Conservation (phyloP, 2,113 vertebrate species). For the Ahaetulla prasina region DNA sequence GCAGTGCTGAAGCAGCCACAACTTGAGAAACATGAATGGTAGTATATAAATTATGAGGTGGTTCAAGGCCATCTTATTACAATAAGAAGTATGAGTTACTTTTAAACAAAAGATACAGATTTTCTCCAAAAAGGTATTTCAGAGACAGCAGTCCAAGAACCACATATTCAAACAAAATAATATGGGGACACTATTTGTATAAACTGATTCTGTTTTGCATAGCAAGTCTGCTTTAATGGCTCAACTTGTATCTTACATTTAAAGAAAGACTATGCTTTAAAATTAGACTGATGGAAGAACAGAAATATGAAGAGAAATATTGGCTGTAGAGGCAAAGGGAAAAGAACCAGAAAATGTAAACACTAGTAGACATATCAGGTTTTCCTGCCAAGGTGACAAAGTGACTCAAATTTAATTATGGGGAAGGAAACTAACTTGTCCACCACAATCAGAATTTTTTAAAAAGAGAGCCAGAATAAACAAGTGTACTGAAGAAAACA, state of each 20-base stretch:
- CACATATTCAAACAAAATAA: not conserved
- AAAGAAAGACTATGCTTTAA: not conserved
- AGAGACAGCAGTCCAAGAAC: not conserved
- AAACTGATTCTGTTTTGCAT: not conserved
- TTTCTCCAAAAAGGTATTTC: not conserved
- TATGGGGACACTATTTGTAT: too few relatives aligned
- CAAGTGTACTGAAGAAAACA: not conserved
- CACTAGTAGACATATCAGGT: not conserved
- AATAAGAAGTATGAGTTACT: not conserved
- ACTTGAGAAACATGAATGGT: not conserved
- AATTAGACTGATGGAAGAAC: not conserved
- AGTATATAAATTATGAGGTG: not conserved
- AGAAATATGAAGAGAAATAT: not conserved
- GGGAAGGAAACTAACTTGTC: not conserved
- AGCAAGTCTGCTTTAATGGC: not conserved
- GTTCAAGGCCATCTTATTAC: not conserved
- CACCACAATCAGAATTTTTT: not conserved
- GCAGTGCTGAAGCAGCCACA: not conserved
- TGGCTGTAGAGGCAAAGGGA: not conserved
- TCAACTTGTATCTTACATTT: not conserved
- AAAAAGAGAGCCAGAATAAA: not conserved
- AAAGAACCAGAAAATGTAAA: not conserved
- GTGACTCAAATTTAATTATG: not conserved
- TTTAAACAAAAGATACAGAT: not conserved
- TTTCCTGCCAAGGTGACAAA: not conserved